Conservation (phyloP, 2,797 vertebrate genomes). For the Hyperoplus lanceolatus region DNA sequence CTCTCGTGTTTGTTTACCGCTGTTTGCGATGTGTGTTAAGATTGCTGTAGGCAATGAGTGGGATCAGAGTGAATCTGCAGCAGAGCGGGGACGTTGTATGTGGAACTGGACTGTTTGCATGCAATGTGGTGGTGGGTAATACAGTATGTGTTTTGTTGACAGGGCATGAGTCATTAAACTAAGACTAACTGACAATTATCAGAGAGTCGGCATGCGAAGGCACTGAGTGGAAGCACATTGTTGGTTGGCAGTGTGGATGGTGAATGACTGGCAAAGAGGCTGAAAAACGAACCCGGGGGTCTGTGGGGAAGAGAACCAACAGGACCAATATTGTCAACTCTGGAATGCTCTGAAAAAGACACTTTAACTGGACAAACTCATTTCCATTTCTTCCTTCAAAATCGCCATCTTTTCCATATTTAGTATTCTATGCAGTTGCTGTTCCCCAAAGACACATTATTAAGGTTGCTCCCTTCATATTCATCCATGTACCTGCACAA, state of each 20-base stretch:
- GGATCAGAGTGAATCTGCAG: conserved; percentile 38
- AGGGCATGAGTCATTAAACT: conserved; percentile 36
- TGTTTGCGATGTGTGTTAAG: conserved; percentile 23
- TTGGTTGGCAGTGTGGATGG: conserved; percentile 10
- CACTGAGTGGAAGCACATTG: conserved; percentile 30
- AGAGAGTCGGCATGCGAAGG: conserved; percentile 22
- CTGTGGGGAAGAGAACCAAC: conserved; percentile 37
- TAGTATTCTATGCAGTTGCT: too few species aligned
- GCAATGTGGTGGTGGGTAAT: conserved; percentile 30
- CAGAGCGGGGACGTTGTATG: conserved; percentile 37
- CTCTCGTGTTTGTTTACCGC: conserved; percentile 37
- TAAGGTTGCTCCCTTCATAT: too few species aligned
- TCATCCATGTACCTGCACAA: too few species aligned
- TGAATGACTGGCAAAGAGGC: conserved; percentile 20
- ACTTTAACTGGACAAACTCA: too few species aligned
- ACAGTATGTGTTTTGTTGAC: conserved; percentile 28
- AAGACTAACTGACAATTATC: conserved; percentile 56
- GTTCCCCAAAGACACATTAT: too few species aligned
- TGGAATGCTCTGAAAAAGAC: too few species aligned
- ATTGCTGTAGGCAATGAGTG: conserved; percentile 25
- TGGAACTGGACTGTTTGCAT: conserved; percentile 56
- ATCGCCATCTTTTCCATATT: too few species aligned
- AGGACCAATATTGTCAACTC: not conserved
- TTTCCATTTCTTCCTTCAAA: too few species aligned
- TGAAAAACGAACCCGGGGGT: conserved; percentile 22